Evolutionary conservation across 1,140 invertebrate species (phyloP), one percentile per base, ranked within the genome.

Genomic region (Lordiphosa collinella): DNA sequence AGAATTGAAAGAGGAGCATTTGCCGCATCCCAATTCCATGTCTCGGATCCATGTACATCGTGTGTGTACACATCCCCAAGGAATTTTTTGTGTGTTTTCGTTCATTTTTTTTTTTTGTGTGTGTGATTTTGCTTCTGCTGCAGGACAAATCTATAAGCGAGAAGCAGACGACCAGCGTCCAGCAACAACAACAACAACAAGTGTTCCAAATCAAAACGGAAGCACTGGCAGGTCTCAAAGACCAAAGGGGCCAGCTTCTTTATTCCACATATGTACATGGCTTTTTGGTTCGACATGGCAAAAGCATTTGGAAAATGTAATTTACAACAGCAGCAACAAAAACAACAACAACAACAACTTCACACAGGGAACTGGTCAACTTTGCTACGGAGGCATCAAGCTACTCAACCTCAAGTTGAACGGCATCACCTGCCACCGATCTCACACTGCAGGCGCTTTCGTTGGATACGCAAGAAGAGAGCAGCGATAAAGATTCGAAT

Each of bases 301-400:
- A 86, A 86, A 86, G 82, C 82, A 86, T 86, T 86, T 86, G 82
- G 82, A 86, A 86, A 86, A 86, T 86, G 76, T 86, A 86, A 86
- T 86, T 86, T 86, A 86, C 82, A 86, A 82, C 82, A 76, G 57
- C 69, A 49, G 48, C 49, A 61, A 18, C 47, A 58, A 31, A 38
- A 44, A 12, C 16, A 44, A 44, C 34, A 60, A 38, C 32, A 50
- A 49, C 60, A 34, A 61, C 60, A 34, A 64, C 59, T 50, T 14
- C 49, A 49, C 48, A 25, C 35, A 37, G 18, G 44, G 44, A 62
- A 68, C 64, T 71, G 68, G 59, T 70, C 72, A 75, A 75, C 70
- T 54, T 62, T 46, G 49, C 65, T 64, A 40, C 59, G 46, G 52
- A 54, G 53, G 64, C 70, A 63, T 52, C 72, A 67, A 67, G 62